Base-by-base conservation (phyloP, 2,888 invertebrate genomes). In the Drosophila quinaria region DNA sequence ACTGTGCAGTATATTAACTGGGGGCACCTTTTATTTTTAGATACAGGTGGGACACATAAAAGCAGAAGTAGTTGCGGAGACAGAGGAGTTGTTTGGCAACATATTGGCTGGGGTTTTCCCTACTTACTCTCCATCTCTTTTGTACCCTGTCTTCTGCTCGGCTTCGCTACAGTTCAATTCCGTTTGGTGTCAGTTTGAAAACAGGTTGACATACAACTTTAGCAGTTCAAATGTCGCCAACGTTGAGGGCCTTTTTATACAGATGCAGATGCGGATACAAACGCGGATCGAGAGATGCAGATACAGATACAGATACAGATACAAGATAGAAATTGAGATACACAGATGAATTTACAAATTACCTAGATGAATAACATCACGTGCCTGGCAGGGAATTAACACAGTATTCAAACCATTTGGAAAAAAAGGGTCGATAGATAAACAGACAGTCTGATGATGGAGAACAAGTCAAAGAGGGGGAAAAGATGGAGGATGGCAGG, bases 201-300 rank as follows among this genome's bases (percentile, higher is more conserved):
- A 86, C 87, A 83, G 80, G 80, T 86, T 81, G 87, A 83, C 83
- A 86, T 64, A 69, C 66, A 76, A 70, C 80, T 72, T 74, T 62
- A 39, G 51, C 71, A 76, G 81, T 86, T 81, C 83, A 81, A 86
- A 86, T 79, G 86, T 82, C 86, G 63, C 15, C 65, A 54, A 11
- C 74, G 61, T 55, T 54, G 41, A 52, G 56, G 31, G 35, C 17
- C 44, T 44, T 42, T 61, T 51, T 46, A 39, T 58, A 31, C 35
- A 41, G 22, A 29, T 54, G 13, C 37, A 52, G 63, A 52, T 51
- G 25, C 37, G 25, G 58, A 51, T 50, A 46, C 15, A 46, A 29
- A 17, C 29, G 29, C 29, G 29, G 29, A 29, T 29, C 8, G 29
- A 29, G 29, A 29, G 29, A 29, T 29, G 29, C 29, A 29, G 29